Percentiles rank a stretch among this genome's conserved stretches.
phyloP scores from a whole-genome alignment of 2,888 invertebrate genomes.

The Eristalinus sepulchralis region DNA sequence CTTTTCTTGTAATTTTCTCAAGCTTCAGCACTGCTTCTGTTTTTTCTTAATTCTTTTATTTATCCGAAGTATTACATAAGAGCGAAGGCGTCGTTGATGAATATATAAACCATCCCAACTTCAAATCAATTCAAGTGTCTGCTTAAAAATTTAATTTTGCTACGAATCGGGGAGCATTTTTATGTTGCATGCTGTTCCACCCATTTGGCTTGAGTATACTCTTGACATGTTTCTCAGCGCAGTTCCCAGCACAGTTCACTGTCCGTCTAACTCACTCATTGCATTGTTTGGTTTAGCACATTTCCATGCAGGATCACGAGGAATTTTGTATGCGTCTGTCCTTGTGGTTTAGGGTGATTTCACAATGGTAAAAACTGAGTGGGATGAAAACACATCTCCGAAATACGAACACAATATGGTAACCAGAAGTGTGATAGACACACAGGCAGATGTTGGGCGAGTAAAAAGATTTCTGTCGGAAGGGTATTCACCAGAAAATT shows the following conservation, averaged over 20 bases:
- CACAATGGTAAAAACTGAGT: neutral
- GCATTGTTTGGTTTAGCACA: slow-evolving; percentile 19
- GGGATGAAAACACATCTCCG: neutral
- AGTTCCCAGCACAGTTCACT: neutral
- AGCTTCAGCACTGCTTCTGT: too few species aligned
- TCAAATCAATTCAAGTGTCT: neutral
- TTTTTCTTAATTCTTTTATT: too few species aligned
- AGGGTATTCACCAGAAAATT: too few species aligned
- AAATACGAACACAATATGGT: neutral
- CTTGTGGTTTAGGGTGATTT: neutral
- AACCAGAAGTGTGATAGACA: neutral
- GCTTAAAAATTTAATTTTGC: neutral
- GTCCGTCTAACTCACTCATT: slow-evolving; percentile 17
- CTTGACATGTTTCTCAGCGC: neutral
- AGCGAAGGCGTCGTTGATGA: too few species aligned
- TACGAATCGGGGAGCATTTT: neutral
- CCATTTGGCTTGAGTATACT: neutral
- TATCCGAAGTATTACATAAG: too few species aligned
- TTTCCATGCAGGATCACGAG: slow-evolving; percentile 37
- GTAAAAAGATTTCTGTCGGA: neutral
- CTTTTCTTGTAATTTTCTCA: too few species aligned
- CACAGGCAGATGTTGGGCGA: neutral
- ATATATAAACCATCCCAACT: too few species aligned
- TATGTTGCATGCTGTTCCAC: neutral
- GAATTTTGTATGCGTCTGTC: neutral